These are phyloP conservation scores for Notodonta ziczac DNA, from an alignment of 2,888 invertebrate species.

Conservation along the genomic window DNA sequence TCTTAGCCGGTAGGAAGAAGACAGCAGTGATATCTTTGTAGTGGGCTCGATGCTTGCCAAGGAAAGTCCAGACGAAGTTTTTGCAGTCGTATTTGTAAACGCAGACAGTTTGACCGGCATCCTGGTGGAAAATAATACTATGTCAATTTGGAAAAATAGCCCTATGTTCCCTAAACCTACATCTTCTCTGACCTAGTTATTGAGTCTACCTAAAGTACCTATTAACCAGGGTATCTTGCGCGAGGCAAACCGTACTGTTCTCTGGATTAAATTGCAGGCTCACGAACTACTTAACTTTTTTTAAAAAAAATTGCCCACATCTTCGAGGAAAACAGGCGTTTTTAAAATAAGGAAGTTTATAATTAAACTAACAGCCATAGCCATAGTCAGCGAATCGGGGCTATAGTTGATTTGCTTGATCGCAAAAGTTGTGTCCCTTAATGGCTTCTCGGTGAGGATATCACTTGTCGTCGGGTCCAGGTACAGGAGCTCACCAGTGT, in stretches of 20 bases:
- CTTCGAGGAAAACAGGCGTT: no score
- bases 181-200: no score
- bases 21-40: slow-evolving; percentile 83
- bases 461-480: slow-evolving; percentile 84
- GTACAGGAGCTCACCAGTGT: slow-evolving; percentile 85
- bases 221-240: no score
- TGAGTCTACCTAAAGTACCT: no score
- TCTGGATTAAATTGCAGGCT: no score
- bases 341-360: neutral
- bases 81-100: slow-evolving; percentile 73
- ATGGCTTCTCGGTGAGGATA: slow-evolving; percentile 70
- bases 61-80: slow-evolving; percentile 73
- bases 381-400: slow-evolving; percentile 80
- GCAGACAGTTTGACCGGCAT: slow-evolving; percentile 77
- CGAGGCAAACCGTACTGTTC: no score
- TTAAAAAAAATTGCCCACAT: no score
- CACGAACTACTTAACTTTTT: no score
- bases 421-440: slow-evolving; percentile 67
- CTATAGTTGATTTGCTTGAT: slow-evolving; percentile 83
- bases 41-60: slow-evolving; percentile 87
- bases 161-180: no score
- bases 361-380: slow-evolving; percentile 78
- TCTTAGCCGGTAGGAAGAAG: slow-evolving; percentile 78
- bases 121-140: slow-evolving; percentile 62
- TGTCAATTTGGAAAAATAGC: no score